Evolutionary conservation across 64 coral and sea anemone species (phyloP), one percentile per base, ranked within the genome.

Genomic region (Montipora foliosa): DNA sequence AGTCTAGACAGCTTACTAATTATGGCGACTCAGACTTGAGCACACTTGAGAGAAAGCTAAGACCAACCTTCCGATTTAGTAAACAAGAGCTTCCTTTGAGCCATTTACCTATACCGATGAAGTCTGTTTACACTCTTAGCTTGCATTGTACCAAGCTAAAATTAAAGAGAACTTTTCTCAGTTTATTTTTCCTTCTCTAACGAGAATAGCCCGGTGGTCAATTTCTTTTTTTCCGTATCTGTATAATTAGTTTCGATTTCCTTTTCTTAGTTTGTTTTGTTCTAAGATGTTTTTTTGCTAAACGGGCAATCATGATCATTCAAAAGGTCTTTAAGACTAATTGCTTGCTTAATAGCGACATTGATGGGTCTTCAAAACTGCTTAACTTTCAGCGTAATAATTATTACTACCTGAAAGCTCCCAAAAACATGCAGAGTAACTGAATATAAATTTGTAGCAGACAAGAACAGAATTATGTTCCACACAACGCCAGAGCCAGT

Each of bases 321-420:
- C 80, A 62, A 82, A 82, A 66, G 80, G 80, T 62, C 61, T 69
- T 67, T 47, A 67, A n/a, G 29, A 45, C 14, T 45, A 84, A 85
- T 22, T 49, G 17, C 59, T 71, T 48, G 82, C 82, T 21, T 10
- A 49, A 70, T 57, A 44, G 45, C 44, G 47, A 49, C 4, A 70
- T 46, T 84, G 48, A 52, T 70, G 69, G 82, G 14, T 44, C 46
- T 45, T 85, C 20, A 85, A 84, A 67, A 67, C 6, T 61, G 16
- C 14, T 84, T 84, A 68, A 69, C 29, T 8, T 37, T 37, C 37
- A 46, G 44, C 25, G 46, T 83, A 83, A 71, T 21, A 46, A 78
- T 21, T 46, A 16, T 16, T 70, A 37, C 37, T 70, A 85, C 66
- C 82, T 49, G 17, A 70, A 48, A 49, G 24, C 57, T 71, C 4